Percentiles rank a stretch among this genome's conserved stretches.
Conservation (phyloP, 1,140 invertebrate species). For the Bombyx mori region DNA sequence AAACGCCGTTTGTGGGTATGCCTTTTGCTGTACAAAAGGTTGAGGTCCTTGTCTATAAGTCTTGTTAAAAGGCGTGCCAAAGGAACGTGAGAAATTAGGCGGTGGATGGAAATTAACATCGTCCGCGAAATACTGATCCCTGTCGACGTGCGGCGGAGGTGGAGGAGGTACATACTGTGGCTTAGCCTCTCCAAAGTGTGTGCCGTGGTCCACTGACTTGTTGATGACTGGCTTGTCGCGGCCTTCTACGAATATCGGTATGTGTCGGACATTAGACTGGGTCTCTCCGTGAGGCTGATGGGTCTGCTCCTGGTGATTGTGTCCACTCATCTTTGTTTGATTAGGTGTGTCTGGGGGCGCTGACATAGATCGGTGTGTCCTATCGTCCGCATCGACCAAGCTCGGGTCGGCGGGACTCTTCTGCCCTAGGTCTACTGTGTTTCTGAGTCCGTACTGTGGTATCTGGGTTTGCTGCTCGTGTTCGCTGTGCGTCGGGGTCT, state of each 20-base stretch:
- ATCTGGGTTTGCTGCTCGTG: slow-evolving; percentile 47
- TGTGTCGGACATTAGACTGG: slow-evolving; percentile 77
- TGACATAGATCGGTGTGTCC: slow-evolving; percentile 78
- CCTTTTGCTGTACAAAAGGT: slow-evolving; percentile 56
- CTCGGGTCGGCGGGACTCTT: slow-evolving; percentile 73
- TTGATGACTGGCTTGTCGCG: slow-evolving; percentile 81
- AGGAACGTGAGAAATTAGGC: slow-evolving; percentile 53
- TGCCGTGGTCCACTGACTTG: slow-evolving; percentile 59
- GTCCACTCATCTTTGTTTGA: slow-evolving; percentile 57
- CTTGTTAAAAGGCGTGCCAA: slow-evolving; percentile 56
- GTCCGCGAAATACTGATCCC: slow-evolving; percentile 59
- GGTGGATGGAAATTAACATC: slow-evolving; percentile 47
- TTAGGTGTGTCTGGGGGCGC: slow-evolving; percentile 72
- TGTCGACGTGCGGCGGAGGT: slow-evolving; percentile 52
- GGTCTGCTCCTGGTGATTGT: slow-evolving; percentile 37
- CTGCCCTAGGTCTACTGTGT: slow-evolving; percentile 83
- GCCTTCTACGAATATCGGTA: slow-evolving; percentile 90
- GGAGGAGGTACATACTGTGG: slow-evolving; percentile 42
- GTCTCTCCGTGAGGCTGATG: slow-evolving; percentile 37
- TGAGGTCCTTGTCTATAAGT: slow-evolving; percentile 51
- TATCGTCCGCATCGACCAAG: slow-evolving; percentile 69
- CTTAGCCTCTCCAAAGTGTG: slow-evolving; percentile 53
- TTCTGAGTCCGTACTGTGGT: slow-evolving; percentile 80
- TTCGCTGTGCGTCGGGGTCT: slow-evolving; percentile 31
- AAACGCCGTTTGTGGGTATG: slow-evolving; percentile 50